Base-by-base conservation (phyloP, 2,113 vertebrate genomes). In the Hyperoodon ampullatus region DNA sequence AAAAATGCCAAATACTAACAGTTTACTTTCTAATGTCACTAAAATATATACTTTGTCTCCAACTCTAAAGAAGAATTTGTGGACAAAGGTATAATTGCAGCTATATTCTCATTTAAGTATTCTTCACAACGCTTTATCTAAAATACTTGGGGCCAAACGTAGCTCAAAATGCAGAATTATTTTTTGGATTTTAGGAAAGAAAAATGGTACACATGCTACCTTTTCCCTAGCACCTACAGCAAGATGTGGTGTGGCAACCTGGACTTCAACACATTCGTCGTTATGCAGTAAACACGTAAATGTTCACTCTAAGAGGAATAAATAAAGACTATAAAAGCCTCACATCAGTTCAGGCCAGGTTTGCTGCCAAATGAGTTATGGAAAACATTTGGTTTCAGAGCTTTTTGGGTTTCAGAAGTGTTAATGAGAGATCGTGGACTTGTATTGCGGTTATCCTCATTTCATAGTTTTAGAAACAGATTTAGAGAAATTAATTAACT, bases 401-500 rank as follows among this genome's bases (percentile, higher is more conserved):
- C 8, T 42, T 90, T 90, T 90, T 44, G 71, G 75, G 26, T 84
- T 93, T 96, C 33, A 58, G 80, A 82, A 55, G 86, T 53, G 68
- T 61, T 95, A 85, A 80, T 63, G 63, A 95, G 63, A 42, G 61
- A 90, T 24, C 50, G 28, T n/a, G 23, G 77, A 35, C 13, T 72
- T 86, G 44, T 26, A 66, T 5, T 61, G 44, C 58, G 66, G 47
- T 26, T 55, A 55, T 70, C 33, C 87, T 68, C 53, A 84, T 80
- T 87, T 89, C 44, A 90, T 30, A 65, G 88, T 65, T 89, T 72
- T 44, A 55, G 65, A 82, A 82, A 71, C 53, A 71, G 71, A 28
- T 90, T 97, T 81, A 80, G 33, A 80, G 63, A 90, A 63, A 94
- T 80, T 24, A 84, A 88, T 63, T 66, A 70, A 84, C 44, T 60